Conservation (phyloP, 2,113 vertebrate genomes). For the Crotalus horridus region DNA sequence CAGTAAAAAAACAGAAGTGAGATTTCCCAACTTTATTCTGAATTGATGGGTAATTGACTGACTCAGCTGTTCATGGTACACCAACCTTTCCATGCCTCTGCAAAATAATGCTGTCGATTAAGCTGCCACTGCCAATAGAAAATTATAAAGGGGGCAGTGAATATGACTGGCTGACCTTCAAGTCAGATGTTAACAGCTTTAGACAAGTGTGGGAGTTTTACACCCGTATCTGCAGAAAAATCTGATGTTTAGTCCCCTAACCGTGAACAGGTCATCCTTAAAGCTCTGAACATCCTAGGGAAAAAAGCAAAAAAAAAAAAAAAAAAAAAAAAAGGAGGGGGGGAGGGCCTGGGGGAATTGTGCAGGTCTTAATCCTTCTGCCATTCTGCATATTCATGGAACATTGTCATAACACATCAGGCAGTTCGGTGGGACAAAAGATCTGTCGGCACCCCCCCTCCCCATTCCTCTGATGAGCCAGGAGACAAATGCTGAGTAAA, state of each 20-base stretch:
- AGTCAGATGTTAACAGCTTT: conserved; percentile 90
- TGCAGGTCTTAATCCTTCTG: conserved; percentile 89
- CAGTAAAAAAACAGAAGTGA: neutral
- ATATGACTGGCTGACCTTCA: conserved; percentile 71
- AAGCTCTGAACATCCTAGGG: conserved; percentile 91
- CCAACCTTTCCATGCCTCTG: conserved; percentile 48
- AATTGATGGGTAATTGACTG: conserved; percentile 50
- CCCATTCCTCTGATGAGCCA: conserved; percentile 73
- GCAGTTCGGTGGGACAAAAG: conserved; percentile 72
- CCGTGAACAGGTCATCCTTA: conserved; percentile 96
- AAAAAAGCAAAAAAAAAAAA: conserved; percentile 50
- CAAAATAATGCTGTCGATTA: conserved; percentile 55
- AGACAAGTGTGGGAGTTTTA: conserved; percentile 95
- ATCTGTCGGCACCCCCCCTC: conserved; percentile 70
- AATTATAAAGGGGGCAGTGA: conserved; percentile 79
- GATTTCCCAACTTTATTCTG: conserved; percentile 27
- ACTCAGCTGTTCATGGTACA: conserved; percentile 53
- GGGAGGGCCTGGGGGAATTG: conserved; percentile 80
- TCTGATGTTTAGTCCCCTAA: conserved; percentile 86
- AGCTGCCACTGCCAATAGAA: conserved; percentile 68
- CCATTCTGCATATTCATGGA: conserved; percentile 75
- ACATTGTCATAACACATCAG: conserved; percentile 73
- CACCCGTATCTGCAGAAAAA: conserved; percentile 83
- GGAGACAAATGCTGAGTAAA: conserved; percentile 88
- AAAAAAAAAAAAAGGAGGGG: conserved; percentile 44